Percentiles rank a stretch among this genome's conserved stretches.
These are phyloP conservation scores for Mycteria americana DNA, from an alignment of 2,797 vertebrate genomes.

Conservation along the genomic window DNA sequence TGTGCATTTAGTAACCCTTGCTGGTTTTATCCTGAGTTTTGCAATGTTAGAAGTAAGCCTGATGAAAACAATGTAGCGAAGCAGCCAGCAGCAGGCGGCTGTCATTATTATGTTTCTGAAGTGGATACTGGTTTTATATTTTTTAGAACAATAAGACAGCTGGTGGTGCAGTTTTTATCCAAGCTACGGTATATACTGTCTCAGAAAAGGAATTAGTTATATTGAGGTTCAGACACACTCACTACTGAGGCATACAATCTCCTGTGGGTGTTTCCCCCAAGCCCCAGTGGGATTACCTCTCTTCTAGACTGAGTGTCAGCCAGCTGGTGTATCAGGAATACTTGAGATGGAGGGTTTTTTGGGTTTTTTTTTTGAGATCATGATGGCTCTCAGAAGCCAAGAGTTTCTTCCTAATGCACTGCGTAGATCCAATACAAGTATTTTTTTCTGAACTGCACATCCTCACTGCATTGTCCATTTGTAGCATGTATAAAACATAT, in stretches of 20 bases:
- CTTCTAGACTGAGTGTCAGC: not conserved
- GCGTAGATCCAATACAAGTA: not conserved
- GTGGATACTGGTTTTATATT: not conserved
- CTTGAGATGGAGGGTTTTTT: not conserved
- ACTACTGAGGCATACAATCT: not conserved
- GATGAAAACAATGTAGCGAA: accelerated
- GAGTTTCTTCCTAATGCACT: not conserved
- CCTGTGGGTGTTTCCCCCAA: not conserved
- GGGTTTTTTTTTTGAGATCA: not conserved
- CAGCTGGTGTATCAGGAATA: not conserved
- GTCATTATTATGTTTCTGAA: not conserved
- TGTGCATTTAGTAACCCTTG: not conserved
- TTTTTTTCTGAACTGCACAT: not conserved
- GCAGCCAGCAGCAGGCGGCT: not conserved
- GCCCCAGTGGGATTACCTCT: not conserved
- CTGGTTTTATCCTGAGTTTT: not conserved
- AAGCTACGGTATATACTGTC: not conserved
- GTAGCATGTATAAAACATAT: not conserved
- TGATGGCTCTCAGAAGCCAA: not conserved
- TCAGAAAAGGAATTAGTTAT: not conserved
- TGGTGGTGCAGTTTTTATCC: not conserved
- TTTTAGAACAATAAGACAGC: not conserved
- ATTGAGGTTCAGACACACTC: not conserved
- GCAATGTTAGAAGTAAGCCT: not conserved
- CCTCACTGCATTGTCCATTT: not conserved